phyloP scores from a whole-genome alignment of 2,888 invertebrate species.

The Archips crataeganus region DNA sequence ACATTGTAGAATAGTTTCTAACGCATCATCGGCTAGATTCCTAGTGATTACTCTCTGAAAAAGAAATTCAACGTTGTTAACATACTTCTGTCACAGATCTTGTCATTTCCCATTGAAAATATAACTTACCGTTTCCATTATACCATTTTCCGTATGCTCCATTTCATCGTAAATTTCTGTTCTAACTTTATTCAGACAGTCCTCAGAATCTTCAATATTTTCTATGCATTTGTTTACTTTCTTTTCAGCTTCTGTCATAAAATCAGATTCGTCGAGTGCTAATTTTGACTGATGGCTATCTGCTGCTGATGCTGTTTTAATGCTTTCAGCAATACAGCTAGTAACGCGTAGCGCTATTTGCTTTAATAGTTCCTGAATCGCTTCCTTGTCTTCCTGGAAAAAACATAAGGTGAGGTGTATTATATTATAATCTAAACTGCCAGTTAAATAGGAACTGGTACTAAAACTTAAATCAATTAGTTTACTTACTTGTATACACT shows the following conservation, averaged over 20 bases:
- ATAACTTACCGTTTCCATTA: slow-evolving; percentile 57
- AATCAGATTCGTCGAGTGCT: slow-evolving; percentile 51
- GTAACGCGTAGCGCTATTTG: slow-evolving; percentile 51
- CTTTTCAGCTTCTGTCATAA: slow-evolving; percentile 51
- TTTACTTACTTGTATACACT: slow-evolving; percentile 59
- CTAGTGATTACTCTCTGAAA: slow-evolving; percentile 57
- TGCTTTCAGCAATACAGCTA: slow-evolving; percentile 54
- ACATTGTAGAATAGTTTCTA: slow-evolving; percentile 55
- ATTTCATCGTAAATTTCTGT: slow-evolving; percentile 53
- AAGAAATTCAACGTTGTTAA: background rate
- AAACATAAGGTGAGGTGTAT: background rate
- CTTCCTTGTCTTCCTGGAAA: slow-evolving; percentile 54
- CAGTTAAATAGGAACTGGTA: background rate
- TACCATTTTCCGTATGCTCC: slow-evolving; percentile 50
- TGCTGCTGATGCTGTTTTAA: slow-evolving; percentile 46
- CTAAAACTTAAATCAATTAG: background rate
- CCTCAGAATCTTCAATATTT: slow-evolving; percentile 49
- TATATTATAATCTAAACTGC: background rate
- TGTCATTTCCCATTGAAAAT: slow-evolving; percentile 5
- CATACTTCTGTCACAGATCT: background rate
- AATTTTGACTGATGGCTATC: slow-evolving; percentile 42
- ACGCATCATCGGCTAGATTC: slow-evolving; percentile 53
- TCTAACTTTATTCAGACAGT: slow-evolving; percentile 55
- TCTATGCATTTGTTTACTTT: slow-evolving; percentile 53
- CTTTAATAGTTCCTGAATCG: slow-evolving; percentile 52